Base-by-base conservation (phyloP, 2,113 vertebrate genomes). In the Lepidothrix coronata region DNA sequence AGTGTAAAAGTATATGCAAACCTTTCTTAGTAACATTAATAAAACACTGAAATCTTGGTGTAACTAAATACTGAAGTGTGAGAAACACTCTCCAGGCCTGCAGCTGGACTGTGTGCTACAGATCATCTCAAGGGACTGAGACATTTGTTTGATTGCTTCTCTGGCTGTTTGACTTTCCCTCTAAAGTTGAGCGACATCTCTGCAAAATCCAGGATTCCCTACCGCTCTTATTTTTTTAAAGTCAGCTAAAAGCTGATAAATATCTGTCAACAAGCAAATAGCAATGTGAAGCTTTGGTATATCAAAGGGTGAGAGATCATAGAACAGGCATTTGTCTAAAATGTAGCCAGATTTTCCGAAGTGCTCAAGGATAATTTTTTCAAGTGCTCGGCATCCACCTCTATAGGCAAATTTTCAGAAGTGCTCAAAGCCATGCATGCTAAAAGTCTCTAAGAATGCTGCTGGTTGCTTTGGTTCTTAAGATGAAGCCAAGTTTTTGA, bases 371-470 rank as follows among this genome's bases (percentile, higher is more conserved):
- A 95, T 95, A 88, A 83, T 77, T 92, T 93, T 81, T 90, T 88
- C 58, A 95, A 44, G 44, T 49, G 18, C 61, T 91, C 7, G 0
- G 30, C 80, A 91, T 74, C 55, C 55, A 72, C 65, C 44, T 89
- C 86, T 82, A 57, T 21, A 95, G 84, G 91, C 89, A 95, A 86
- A 95, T 91, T 89, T 92, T 93, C 80, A 78, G 83, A 93, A 91
- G 9, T 6, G 91, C 91, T 95, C 52, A 92, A 89, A 95, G 86
- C 68, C 89, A 67, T 58, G 31, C 7, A 3, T 44, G 68, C 63
- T 78, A 70, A 46, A 92, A 91, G 48, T 43, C 55, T 91, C 30
- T 72, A 44, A 95, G 79, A 77, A 86, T 44, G 48, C 21, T 65
- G 48, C 30, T 57, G 52, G 79, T 63, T 86, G 65, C 76, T 95